A percentile compares a stretch with the other conserved stretches of the same genome.
These are phyloP conservation scores for Argynnis bischoffii DNA, from an alignment of 2,888 invertebrate species.

Conservation along the genomic window DNA sequence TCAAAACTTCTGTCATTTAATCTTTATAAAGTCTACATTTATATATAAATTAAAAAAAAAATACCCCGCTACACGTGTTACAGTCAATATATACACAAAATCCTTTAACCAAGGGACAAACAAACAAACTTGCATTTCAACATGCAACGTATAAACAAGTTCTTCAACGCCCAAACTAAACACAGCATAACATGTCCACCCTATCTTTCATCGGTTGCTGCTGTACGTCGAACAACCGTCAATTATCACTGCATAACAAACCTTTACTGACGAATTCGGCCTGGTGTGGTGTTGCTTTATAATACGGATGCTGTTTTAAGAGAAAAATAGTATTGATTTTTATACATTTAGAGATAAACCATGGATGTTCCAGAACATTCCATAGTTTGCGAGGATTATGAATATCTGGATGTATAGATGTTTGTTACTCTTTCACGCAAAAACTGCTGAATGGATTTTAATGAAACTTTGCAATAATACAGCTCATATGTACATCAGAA, in stretches of 20 bases:
- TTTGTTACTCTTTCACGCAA: too few relatives aligned
- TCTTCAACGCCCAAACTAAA: slow-evolving; percentile 6
- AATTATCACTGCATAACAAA: slow-evolving; percentile 50
- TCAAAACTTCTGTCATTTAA: too few relatives aligned
- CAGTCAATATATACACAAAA: not conserved
- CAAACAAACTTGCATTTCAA: not conserved
- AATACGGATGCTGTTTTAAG: slow-evolving; percentile 14
- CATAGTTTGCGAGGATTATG: too few relatives aligned
- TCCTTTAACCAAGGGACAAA: not conserved
- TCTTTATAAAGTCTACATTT: too few relatives aligned
- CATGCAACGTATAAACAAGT: not conserved
- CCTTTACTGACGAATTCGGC: slow-evolving; percentile 41
- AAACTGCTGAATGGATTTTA: too few relatives aligned
- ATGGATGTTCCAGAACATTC: too few relatives aligned
- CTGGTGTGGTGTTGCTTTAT: slow-evolving; percentile 3
- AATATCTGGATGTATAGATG: too few relatives aligned
- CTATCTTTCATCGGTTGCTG: slow-evolving; percentile 40
- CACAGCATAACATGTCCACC: slow-evolving; percentile 34
- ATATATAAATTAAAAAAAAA: too few relatives aligned
- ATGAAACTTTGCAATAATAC: too few relatives aligned
- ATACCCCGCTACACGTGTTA: too few relatives aligned
- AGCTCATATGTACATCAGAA: too few relatives aligned
- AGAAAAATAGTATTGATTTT: not conserved
- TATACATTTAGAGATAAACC: too few relatives aligned
- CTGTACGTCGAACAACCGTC: slow-evolving; percentile 37